Percentiles rank a stretch among this genome's conserved stretches.
Conservation (phyloP, 2,797 vertebrate species). For the Siniperca undulata region DNA sequence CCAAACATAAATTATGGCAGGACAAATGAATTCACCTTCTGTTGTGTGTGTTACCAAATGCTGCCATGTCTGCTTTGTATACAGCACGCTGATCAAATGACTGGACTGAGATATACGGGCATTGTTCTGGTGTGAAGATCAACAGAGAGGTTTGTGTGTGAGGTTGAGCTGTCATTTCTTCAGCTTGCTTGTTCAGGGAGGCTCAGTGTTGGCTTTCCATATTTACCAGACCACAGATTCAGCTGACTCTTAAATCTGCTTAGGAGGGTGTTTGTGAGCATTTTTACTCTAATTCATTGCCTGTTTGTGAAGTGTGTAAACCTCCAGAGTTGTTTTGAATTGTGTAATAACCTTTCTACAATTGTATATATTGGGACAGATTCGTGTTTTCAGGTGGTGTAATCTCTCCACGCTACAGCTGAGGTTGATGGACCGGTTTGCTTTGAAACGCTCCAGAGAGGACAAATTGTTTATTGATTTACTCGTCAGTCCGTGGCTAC, state of each 20-base stretch:
- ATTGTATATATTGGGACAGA: not conserved
- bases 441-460: constrained; percentile 42
- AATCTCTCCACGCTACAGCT: not conserved
- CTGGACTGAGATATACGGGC: constrained; percentile 39
- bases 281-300: constrained; percentile 6
- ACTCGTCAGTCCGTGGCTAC: constrained; percentile 35
- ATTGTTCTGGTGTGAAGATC: constrained; percentile 58
- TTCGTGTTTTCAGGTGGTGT: constrained; percentile 6
- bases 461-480: constrained; percentile 57
- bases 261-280: constrained; percentile 26
- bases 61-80: constrained; percentile 60
- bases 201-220: constrained; percentile 14
- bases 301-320: constrained; percentile 31
- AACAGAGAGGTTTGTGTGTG: constrained; percentile 28
- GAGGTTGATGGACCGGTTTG: constrained; percentile 34
- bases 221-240: constrained; percentile 27
- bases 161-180: constrained; percentile 34
- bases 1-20: constrained; percentile 75
- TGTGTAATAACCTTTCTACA: constrained; percentile 4
- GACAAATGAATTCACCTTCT: constrained; percentile 72
- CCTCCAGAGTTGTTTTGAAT: constrained; percentile 8
- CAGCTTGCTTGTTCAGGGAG: not conserved
- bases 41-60: constrained; percentile 59
- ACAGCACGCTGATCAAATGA: constrained; percentile 34
- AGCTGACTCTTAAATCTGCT: constrained; percentile 43